Evolutionary conservation across 2,113 vertebrate genomes (phyloP).

Genomic region (Malurus melanocephalus): DNA sequence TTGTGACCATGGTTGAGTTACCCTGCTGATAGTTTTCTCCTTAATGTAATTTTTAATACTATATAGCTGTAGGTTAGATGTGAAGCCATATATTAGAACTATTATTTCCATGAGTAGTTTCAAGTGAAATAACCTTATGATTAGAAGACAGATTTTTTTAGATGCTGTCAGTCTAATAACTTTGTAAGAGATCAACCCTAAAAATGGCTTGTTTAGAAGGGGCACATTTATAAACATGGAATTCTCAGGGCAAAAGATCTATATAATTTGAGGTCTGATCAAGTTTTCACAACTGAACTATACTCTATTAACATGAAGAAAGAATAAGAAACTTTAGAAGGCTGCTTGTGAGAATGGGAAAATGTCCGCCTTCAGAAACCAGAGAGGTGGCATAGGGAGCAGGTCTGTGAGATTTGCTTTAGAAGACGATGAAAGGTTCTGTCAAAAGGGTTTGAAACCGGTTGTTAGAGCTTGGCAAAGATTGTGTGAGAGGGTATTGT

Average conservation of each 20-base stretch:
- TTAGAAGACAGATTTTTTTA: background rate
- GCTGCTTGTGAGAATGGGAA: background rate
- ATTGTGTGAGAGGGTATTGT: background rate
- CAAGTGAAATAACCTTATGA: conserved; percentile 40
- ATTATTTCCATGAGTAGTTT: conserved; percentile 46
- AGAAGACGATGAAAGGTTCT: background rate
- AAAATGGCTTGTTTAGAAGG: background rate
- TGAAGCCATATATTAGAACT: conserved; percentile 49
- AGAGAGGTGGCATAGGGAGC: background rate
- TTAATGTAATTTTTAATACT: conserved; percentile 62
- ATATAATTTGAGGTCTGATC: background rate
- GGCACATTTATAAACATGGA: background rate
- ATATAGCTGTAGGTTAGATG: conserved; percentile 43
- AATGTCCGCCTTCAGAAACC: background rate
- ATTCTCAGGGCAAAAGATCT: background rate
- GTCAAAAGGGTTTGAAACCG: background rate
- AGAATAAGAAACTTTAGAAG: background rate
- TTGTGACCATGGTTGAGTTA: conserved; percentile 63
- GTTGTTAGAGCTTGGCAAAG: background rate
- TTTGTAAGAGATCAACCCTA: background rate
- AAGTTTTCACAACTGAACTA: background rate
- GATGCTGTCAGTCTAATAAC: conserved; percentile 4
- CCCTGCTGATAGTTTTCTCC: conserved; percentile 52
- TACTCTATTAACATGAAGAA: background rate
- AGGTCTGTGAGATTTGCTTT: background rate